A percentile compares a stretch with the other conserved stretches of the same genome.
Conservation (phyloP, 2,113 vertebrate species). For the Pterocles gutturalis region DNA sequence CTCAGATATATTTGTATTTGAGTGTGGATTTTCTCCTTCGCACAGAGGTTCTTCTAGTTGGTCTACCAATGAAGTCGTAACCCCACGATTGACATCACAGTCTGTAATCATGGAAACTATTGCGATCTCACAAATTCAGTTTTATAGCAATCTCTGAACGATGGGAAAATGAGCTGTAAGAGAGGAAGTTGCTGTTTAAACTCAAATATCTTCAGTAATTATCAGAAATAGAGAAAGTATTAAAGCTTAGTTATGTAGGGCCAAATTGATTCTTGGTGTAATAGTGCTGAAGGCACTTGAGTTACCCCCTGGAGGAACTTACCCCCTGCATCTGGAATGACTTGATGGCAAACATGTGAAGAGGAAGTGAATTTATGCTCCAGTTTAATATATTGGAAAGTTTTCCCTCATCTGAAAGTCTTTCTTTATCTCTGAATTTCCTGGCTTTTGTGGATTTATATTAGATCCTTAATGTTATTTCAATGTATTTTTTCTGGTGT, state of each 20-base stretch:
- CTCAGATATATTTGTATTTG: slow-evolving; percentile 10
- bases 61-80: slow-evolving; percentile 11
- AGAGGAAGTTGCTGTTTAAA: slow-evolving; percentile 41
- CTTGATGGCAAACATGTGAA: slow-evolving; percentile 62
- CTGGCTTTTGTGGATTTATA: slow-evolving; percentile 70
- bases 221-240: slow-evolving; percentile 23
- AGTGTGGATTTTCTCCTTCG: slow-evolving; percentile 4
- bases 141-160: neutral
- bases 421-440: slow-evolving; percentile 73
- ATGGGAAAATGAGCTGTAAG: slow-evolving; percentile 4
- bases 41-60: neutral
- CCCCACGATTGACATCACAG: neutral
- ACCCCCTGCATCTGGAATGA: slow-evolving; percentile 30
- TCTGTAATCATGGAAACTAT: slow-evolving; percentile 13
- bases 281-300: slow-evolving; percentile 14
- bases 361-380: slow-evolving; percentile 60
- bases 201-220: slow-evolving; percentile 24
- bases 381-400: slow-evolving; percentile 63
- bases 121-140: neutral
- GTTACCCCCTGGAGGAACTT: slow-evolving; percentile 20
- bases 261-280: slow-evolving; percentile 15
- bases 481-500: slow-evolving; percentile 48
- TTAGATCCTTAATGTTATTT: slow-evolving; percentile 66
- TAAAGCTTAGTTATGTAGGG: neutral
- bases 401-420: slow-evolving; percentile 49